Evolutionary conservation across 35 echinoderm and acorn worm genomes (phyloP).

Genomic region (Apostichopus japonicus): DNA sequence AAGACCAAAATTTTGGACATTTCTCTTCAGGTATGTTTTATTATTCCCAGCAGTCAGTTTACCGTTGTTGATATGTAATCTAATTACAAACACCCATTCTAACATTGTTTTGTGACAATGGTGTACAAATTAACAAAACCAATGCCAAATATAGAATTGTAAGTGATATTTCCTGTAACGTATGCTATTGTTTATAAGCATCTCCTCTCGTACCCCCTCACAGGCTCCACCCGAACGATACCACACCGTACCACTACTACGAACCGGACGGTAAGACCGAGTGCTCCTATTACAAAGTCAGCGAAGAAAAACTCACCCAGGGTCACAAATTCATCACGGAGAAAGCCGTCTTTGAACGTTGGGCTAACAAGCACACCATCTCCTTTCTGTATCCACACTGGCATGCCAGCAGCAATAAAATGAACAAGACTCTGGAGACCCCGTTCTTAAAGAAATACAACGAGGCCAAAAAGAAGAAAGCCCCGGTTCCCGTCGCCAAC

Average conservation of each 20-base stretch:
- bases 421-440: slow-evolving; percentile 63
- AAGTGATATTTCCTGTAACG: too few relatives aligned
- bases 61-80: too few relatives aligned
- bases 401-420: slow-evolving; percentile 34
- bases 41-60: too few relatives aligned
- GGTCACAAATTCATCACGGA: slow-evolving; percentile 87
- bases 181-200: too few relatives aligned
- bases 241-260: slow-evolving; percentile 77
- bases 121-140: too few relatives aligned
- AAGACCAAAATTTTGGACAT: too few relatives aligned
- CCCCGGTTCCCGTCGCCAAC: neutral
- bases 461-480: slow-evolving; percentile 62
- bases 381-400: slow-evolving; percentile 75
- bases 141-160: too few relatives aligned
- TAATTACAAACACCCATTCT: too few relatives aligned
- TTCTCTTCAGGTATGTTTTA: too few relatives aligned
- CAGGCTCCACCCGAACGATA: slow-evolving; percentile 72
- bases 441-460: slow-evolving; percentile 70
- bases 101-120: too few relatives aligned
- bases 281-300: slow-evolving; percentile 64
- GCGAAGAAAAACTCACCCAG: slow-evolving; percentile 39
- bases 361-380: slow-evolving; percentile 64
- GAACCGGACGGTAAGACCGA: slow-evolving; percentile 65
- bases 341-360: slow-evolving; percentile 72
- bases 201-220: neutral